Evolutionary conservation across 2,888 invertebrate genomes (phyloP).

Genomic region (Macrophya alboannulata): DNA sequence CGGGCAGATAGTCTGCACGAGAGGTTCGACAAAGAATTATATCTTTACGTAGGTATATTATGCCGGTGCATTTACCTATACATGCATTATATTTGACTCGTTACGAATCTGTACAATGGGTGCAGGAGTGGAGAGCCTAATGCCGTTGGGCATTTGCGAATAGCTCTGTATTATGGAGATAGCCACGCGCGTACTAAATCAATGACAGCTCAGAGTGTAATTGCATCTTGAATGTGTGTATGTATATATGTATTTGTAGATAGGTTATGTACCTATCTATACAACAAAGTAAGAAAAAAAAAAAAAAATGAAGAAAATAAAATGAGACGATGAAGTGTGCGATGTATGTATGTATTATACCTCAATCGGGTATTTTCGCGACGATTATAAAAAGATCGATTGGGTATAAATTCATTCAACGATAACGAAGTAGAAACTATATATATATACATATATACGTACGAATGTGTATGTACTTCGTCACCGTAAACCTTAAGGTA

Average conservation of each 20-base stretch:
- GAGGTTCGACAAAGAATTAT: conserved; percentile 19
- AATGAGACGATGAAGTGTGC: background rate
- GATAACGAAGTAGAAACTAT: background rate
- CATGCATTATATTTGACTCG: background rate
- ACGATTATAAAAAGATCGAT: background rate
- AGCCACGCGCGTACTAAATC: conserved; percentile 39
- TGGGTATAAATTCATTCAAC: background rate
- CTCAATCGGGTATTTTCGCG: background rate
- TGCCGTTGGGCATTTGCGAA: conserved; percentile 36
- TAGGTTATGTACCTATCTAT: background rate
- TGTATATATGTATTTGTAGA: background rate
- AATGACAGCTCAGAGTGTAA: conserved; percentile 44
- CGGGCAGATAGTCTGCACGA: conserved; percentile 12
- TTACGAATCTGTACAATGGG: background rate
- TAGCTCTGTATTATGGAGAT: background rate
- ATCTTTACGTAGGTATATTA: background rate
- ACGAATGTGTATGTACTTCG: background rate
- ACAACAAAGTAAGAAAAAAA: background rate
- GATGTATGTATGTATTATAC: no score
- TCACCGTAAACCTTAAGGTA: background rate
- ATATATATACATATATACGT: background rate
- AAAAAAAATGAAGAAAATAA: background rate
- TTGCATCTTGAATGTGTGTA: conserved; percentile 24
- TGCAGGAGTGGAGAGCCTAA: conserved; percentile 13
- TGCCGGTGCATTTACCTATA: background rate